These are phyloP conservation scores for Delichon dasypus DNA, from an alignment of 2,797 vertebrate species.

Conservation along the genomic window DNA sequence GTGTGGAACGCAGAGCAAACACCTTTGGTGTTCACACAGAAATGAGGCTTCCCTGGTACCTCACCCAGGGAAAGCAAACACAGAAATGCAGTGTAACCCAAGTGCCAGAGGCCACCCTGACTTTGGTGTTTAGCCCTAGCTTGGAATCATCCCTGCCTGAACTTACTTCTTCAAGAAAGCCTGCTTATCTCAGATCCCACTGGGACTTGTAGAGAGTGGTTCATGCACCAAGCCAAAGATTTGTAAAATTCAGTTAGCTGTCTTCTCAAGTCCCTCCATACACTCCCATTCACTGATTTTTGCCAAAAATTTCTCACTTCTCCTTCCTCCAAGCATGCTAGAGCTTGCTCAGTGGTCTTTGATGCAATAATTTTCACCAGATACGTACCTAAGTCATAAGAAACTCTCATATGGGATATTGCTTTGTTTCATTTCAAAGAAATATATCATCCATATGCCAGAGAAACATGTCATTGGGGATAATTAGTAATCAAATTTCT, in stretches of 20 bases:
- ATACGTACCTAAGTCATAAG: background rate
- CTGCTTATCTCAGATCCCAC: conserved; percentile 71
- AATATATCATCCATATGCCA: background rate
- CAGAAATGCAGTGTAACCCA: background rate
- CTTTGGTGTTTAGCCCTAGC: conserved; percentile 69
- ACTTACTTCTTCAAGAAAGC: conserved; percentile 76
- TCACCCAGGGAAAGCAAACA: background rate
- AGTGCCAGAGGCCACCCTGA: background rate
- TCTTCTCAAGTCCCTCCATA: background rate
- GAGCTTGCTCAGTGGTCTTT: background rate
- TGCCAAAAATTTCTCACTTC: background rate
- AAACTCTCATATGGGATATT: background rate
- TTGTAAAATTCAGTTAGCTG: background rate
- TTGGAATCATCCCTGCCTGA: conserved; percentile 76
- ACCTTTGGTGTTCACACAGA: background rate
- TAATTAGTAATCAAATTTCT: background rate
- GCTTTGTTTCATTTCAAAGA: background rate
- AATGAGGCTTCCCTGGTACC: background rate
- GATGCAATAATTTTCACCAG: background rate
- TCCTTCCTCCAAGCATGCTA: background rate
- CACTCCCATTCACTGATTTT: background rate
- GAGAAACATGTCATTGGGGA: background rate
- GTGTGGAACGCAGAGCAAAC: background rate
- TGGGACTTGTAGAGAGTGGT: conserved; percentile 53
- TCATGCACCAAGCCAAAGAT: background rate